Base-by-base conservation (phyloP, 2,113 vertebrate genomes). In the Cheilinus undulatus region DNA sequence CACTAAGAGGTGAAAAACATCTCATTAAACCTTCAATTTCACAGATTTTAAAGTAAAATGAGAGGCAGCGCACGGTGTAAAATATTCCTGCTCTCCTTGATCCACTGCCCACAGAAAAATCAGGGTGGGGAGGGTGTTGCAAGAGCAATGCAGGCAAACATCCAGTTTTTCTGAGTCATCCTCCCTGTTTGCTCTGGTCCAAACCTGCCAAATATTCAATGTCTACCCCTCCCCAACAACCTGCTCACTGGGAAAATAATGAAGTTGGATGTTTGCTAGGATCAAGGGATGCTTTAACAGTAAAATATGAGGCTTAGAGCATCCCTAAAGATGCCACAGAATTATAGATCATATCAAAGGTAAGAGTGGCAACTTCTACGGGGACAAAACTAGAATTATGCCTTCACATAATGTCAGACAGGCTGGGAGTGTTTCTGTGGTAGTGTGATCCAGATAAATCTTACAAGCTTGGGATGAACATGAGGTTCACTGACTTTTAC, bases 161-260 rank as follows among this genome's bases (percentile, higher is more conserved):
- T 53, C 54, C 27, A 43, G 36, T 15, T 63, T 13, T 34, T 54
- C 42, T 40, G 46, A 67, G 46, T 65, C 72, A 67, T 43, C 22
- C 63, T 51, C 24, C 30, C 12, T 30, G 26, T 26, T 71, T 36
- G 9, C n/a, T 36, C 17, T 23, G 51, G 52, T 36, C 28, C 28
- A 36, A 36, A 28, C 15, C 14, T 43, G 50, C 20, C 23, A 43
- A 56, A 48, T 46, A 10, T 45, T 36, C 8, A 42, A 63, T 38
- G 17, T 7, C 27, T 4, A 19, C 24, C n/a, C 27, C 61, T 2
- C 13, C 27, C 5, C 17, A 36, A 27, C 58, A 38, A 36, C 28
- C 11, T 17, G 14, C 14, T 23, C 36, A 61, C n/a, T 36, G 7
- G 40, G 17, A 42, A 42, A 17, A 13, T 40, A 13, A 40, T 13